Conservation (phyloP, 2,113 vertebrate genomes). For the Deroptyus accipitrinus region DNA sequence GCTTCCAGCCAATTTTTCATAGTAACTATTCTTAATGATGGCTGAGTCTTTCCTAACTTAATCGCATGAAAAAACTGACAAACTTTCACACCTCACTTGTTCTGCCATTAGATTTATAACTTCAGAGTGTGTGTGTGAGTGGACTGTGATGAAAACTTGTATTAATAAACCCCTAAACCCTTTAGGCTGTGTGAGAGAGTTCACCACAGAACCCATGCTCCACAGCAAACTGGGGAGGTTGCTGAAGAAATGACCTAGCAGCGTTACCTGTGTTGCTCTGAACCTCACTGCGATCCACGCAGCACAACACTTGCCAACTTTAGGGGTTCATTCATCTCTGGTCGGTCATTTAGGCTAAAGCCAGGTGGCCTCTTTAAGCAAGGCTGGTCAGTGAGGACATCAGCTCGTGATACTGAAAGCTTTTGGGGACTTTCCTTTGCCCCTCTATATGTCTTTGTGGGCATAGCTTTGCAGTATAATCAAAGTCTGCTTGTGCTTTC, state of each 20-base stretch:
- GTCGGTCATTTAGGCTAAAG: background rate
- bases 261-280: rapidly evolving
- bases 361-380: background rate
- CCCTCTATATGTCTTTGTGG: background rate
- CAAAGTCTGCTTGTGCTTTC: background rate
- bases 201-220: background rate
- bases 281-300: rapidly evolving
- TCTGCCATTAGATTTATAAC: background rate
- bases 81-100: background rate
- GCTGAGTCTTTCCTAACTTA: background rate
- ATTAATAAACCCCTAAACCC: background rate
- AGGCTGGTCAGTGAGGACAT: background rate
- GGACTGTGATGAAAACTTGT: background rate
- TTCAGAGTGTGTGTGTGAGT: background rate
- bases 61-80: background rate
- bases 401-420: background rate
- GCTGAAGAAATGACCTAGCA: background rate
- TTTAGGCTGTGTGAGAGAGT: background rate
- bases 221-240: background rate
- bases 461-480: background rate
- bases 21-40: background rate
- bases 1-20: background rate
- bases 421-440: background rate
- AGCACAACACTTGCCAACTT: background rate
- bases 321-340: background rate